Conservation (phyloP, 2,797 vertebrate species). For the Bryconaethiops microstoma region DNA sequence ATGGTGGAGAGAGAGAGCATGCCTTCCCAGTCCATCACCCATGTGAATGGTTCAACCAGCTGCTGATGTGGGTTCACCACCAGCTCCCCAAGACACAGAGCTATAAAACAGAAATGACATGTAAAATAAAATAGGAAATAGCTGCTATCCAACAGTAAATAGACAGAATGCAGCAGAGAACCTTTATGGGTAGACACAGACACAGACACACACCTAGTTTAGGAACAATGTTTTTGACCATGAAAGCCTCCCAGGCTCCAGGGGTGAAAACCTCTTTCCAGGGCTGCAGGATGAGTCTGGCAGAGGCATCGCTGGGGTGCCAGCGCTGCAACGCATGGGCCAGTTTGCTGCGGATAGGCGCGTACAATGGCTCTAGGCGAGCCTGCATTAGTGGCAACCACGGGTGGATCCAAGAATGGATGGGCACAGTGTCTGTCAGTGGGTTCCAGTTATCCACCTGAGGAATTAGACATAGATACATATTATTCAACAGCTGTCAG, state of each 20-base stretch:
- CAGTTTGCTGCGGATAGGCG: constrained; percentile 94
- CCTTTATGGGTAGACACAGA: neutral
- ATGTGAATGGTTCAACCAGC: constrained; percentile 96
- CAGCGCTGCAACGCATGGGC: constrained; percentile 93
- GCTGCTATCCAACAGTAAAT: too few species aligned
- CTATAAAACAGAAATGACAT: constrained; percentile 65
- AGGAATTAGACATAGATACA: constrained; percentile 10
- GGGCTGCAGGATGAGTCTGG: constrained; percentile 96
- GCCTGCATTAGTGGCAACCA: constrained; percentile 94
- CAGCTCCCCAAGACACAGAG: constrained; percentile 90
- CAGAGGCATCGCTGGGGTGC: constrained; percentile 95
- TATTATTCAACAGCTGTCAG: neutral
- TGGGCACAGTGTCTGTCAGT: constrained; percentile 94
- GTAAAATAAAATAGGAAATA: neutral
- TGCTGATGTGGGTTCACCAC: constrained; percentile 98
- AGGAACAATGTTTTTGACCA: constrained; percentile 97
- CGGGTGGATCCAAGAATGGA: constrained; percentile 97
- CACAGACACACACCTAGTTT: constrained; percentile 90
- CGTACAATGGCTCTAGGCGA: constrained; percentile 91
- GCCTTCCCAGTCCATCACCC: constrained; percentile 97
- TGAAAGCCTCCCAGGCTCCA: constrained; percentile 98
- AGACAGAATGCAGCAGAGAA: neutral
- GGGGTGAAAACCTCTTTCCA: constrained; percentile 97
- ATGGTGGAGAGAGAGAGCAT: constrained; percentile 94
- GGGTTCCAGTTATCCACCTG: constrained; percentile 98